Evolutionary conservation across 2,797 vertebrate genomes (phyloP), one percentile per base, ranked within the genome.

Genomic region (Rhinophrynus dorsalis): DNA sequence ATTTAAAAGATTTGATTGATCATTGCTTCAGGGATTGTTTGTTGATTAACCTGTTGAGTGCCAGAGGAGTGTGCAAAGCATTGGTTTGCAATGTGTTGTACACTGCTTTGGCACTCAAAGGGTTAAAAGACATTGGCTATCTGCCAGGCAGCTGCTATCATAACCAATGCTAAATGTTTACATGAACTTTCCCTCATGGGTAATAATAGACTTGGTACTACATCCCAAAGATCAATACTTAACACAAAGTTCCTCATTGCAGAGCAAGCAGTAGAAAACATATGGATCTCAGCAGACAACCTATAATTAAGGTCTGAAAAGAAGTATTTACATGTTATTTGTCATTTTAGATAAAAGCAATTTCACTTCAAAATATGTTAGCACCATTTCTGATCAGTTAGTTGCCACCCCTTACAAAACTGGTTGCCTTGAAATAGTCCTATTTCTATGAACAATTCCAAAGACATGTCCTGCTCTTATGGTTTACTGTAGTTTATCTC

Each of bases 101-200:
- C n/a, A n/a, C n/a, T n/a, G n/a, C n/a, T n/a, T n/a, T n/a, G n/a
- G n/a, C n/a, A n/a, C n/a, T n/a, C n/a, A n/a, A n/a, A n/a, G n/a
- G n/a, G n/a, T n/a, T n/a, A 72, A 72, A 72, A 72, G 59, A 58
- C 59, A 72, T 72, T 65, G 69, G 69, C 54, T 72, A 72, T 72
- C 61, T 72, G 44, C 5, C 50, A n/a, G 45, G 37, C 61, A 65
- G 52, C 61, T 72, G 61, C 61, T 52, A 66, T 72, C 69, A 72
- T 72, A 72, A 66, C 61, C 55, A 66, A 56, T 65, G 61, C 59
- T 72, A 72, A 72, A 72, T 51, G 61, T 72, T 72, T 72, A 66
- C 69, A 59, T 52, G 54, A 72, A 72, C 69, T 50, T 66, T 66
- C 44, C 60, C 69, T 72, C 61, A 38, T 56, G 69, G 69, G 69